Base-by-base conservation (phyloP, 2,888 invertebrate genomes). In the Unio delphinus region DNA sequence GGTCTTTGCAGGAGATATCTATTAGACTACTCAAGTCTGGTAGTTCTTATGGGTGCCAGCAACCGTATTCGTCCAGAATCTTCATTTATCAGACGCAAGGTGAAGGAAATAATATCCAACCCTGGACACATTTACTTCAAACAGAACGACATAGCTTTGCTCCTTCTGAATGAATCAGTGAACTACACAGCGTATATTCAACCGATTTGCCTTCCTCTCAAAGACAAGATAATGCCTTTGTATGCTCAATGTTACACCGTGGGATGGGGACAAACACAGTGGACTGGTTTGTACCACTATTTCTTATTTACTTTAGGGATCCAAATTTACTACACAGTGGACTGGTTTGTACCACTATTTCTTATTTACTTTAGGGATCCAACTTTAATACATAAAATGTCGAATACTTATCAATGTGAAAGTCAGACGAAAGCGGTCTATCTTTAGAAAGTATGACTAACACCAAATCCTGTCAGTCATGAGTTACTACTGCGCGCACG, bases 121-220 rank as follows among this genome's bases (percentile, higher is more conserved):
- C 58, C 56, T 11, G 70, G 73, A 20, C 73, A 76, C n/a, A 67
- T 69, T 18, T 73, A 74, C 55, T 71, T 72, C 54, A 67, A 69
- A 58, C 73, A 69, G 55, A 75, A 81, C 64, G 87, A 87, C 73
- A 80, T 85, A 11, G 82, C 84, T 1, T 66, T 86, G 26, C 66
- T 86, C 4, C 80, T 81, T 56, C 75, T 87, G 18, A 69, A 72
- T 4, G 61, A 74, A 7, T 75, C 81, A 2, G 83, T 86, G 26
- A 68, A 66, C 18, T 87, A 74, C 67, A 85, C 79, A 5, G 70
- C 79, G 1, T 80, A 80, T 61, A 82, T 88, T 45, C 81, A 79
- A 55, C 87, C 87, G 0, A 75, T 83, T 8, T 88, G 88, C 69
- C 70, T 88, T n/a, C 83, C 86, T 0, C 70, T 72, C 1, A 64